Percentiles rank a stretch among this genome's conserved stretches.
These are phyloP conservation scores for Athalia rosae DNA, from an alignment of 2,888 invertebrate species.

Conservation along the genomic window DNA sequence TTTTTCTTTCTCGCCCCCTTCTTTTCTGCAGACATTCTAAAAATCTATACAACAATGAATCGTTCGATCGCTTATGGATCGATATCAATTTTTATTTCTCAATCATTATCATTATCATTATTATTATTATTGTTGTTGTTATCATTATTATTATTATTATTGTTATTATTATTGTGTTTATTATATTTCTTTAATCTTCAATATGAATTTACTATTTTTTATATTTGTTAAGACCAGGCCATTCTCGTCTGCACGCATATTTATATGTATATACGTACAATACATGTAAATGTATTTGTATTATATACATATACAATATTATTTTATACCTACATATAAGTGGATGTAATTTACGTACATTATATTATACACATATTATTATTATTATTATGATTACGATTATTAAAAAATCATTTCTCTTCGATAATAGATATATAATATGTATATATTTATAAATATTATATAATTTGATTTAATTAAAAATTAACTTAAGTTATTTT, in stretches of 20 bases:
- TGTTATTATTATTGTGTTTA: slow-evolving; percentile 53
- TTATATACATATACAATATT: too few relatives aligned
- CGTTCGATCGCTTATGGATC: not conserved
- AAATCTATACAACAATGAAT: not conserved
- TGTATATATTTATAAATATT: not conserved
- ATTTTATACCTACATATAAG: slow-evolving; percentile 1
- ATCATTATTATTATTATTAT: slow-evolving; percentile 25
- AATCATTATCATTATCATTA: not conserved
- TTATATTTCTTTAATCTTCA: slow-evolving; percentile 60
- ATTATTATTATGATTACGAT: slow-evolving; percentile 51
- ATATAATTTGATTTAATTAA: not conserved
- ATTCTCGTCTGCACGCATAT: slow-evolving; percentile 56
- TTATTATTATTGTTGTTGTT: not conserved
- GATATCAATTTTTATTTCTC: not conserved
- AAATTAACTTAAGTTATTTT: too few relatives aligned
- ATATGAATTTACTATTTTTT: slow-evolving; percentile 69
- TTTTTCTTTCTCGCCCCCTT: not conserved
- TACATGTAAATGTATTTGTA: too few relatives aligned
- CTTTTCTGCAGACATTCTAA: not conserved
- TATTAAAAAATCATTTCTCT: slow-evolving; percentile 58
- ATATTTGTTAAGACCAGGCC: slow-evolving; percentile 66
- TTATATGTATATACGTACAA: not conserved
- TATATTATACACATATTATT: slow-evolving; percentile 40
- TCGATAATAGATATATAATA: not conserved
- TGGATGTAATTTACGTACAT: not conserved